Evolutionary conservation across 2,113 vertebrate genomes (phyloP), one percentile per base, ranked within the genome.

Genomic region (Lycaon pictus): DNA sequence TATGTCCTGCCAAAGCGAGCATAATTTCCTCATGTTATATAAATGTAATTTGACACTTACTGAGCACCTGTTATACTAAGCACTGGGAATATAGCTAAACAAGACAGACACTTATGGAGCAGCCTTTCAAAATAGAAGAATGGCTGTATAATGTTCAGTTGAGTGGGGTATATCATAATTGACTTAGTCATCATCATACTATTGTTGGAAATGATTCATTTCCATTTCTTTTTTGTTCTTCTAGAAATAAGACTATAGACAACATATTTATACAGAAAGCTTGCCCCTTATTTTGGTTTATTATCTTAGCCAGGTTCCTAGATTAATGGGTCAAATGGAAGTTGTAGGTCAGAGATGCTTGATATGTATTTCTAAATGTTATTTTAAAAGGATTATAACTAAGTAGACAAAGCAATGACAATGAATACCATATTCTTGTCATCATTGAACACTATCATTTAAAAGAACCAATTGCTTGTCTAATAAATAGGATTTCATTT

Each of bases 181-280:
- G 62, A 58, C 29, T 83, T 91, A 32, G 5, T 90, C 32, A 7
- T 60, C 37, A 10, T 60, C 43, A 32, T 71, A 32, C 51, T 92
- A 0, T 15, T 90, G 6, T 22, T 67, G 55, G 48, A 55, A 88
- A 80, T 84, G 37, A 3, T 55, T 74, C 86, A 25, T 95, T 65
- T 86, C 17, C 60, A 72, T 60, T 87, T 88, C 10, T 32, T 76
- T 81, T 84, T 77, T 22, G 53, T 65, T 86, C 79, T 58, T 3
- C 27, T 92, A 92, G 60, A 94, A 96, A 85, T 90, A 95, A 83
- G 27, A 15, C 80, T 55, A 1, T 43, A 84, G 43, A 22, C 11
- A 96, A 85, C n/a, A 37, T 94, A 92, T 25, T 92, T 92, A 76
- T 60, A 74, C 3, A 92, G 51, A 94, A 92, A 94, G 11, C 7